Percentiles rank a stretch among this genome's conserved stretches.
These are phyloP conservation scores for Eulemur macaco DNA, from an alignment of 2,113 vertebrate species.

Conservation along the genomic window DNA sequence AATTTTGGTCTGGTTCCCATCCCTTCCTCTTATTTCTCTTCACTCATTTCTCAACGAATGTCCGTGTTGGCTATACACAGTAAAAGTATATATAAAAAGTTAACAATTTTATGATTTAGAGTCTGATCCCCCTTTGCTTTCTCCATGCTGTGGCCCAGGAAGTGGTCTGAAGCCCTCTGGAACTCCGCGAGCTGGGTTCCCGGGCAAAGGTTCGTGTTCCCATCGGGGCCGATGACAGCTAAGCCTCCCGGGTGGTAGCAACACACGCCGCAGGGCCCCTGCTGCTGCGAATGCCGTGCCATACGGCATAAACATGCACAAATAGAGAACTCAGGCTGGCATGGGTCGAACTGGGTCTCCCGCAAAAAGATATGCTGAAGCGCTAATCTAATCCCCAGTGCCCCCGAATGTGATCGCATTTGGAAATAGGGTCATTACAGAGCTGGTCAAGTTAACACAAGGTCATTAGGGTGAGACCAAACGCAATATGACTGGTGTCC, in stretches of 20 bases:
- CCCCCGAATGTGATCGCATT: background rate
- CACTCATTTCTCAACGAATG: background rate
- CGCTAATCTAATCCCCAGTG: rapidly evolving
- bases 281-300: rapidly evolving
- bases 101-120: background rate
- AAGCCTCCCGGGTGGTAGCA: background rate
- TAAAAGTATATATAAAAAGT: background rate
- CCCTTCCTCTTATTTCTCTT: background rate
- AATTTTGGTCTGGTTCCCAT: background rate
- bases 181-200: no score
- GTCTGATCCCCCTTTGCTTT: background rate
- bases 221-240: background rate
- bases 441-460: background rate
- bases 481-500: background rate
- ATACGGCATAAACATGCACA: background rate
- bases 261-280: rapidly evolving
- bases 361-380: background rate
- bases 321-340: background rate
- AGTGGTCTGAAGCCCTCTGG: background rate
- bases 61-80: background rate
- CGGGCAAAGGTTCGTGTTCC: background rate
- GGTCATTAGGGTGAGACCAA: background rate
- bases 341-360: background rate
- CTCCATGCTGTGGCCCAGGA: background rate
- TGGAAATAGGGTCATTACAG: background rate